A percentile compares a stretch with the other conserved stretches of the same genome.
phyloP scores from a whole-genome alignment of 2,113 vertebrate species.

The Varanus salvator region DNA sequence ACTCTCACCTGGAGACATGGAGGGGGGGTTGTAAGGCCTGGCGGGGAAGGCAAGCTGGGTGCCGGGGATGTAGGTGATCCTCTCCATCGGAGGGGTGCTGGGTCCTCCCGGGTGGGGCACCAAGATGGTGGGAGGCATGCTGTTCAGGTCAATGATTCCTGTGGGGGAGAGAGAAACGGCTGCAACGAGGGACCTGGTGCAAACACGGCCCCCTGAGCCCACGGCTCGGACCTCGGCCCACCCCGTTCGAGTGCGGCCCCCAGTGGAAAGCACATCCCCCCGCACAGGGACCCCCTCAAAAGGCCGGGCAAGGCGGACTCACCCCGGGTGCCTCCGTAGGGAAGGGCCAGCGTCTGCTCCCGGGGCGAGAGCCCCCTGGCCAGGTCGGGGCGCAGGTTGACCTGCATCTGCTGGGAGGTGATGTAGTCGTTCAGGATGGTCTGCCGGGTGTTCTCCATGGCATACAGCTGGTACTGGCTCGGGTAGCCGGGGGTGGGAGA shows the following conservation, averaged over 20 bases:
- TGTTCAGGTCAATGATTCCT: constrained; percentile 99
- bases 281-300: too few relatives aligned
- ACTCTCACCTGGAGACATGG: constrained; percentile 94
- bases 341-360: constrained; percentile 88
- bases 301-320: constrained; percentile 60
- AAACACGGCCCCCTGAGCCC: too few relatives aligned
- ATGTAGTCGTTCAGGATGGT: constrained; percentile 99
- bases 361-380: constrained; percentile 90
- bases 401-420: constrained; percentile 99
- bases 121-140: constrained; percentile 98
- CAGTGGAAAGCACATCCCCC: too few relatives aligned
- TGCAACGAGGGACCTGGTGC: too few relatives aligned
- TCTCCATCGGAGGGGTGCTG: constrained; percentile 95
- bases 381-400: constrained; percentile 91
- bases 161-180: constrained; percentile 53
- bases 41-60: constrained; percentile 94
- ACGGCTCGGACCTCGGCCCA: too few relatives aligned
- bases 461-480: constrained; percentile 97
- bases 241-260: too few relatives aligned
- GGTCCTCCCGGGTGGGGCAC: constrained; percentile 97
- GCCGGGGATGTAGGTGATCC: constrained; percentile 95
- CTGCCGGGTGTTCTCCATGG: constrained; percentile 98
- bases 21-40: constrained; percentile 94
- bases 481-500: constrained; percentile 93
- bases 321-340: constrained; percentile 91